Base-by-base conservation (phyloP, 2,797 vertebrate genomes). In the Hippopotamyrus pictus region DNA sequence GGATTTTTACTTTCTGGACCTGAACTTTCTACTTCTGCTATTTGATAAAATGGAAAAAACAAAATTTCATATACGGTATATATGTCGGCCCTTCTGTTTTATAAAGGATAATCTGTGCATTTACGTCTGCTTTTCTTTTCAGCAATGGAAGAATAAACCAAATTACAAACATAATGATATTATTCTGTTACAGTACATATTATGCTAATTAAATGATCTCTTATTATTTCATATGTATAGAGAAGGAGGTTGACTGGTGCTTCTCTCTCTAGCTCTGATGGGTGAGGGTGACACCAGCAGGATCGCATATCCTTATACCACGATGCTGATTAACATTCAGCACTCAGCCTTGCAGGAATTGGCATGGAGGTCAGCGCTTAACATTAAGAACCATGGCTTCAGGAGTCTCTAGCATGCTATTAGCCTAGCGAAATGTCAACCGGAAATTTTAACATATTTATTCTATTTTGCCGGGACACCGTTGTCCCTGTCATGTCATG, bases 361-460 rank as follows among this genome's bases (percentile, higher is more conserved):
- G 50, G 51, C 50, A 19, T 57, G 85, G 50, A 29, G 85, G 29
- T 57, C 25, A 59, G 12, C 25, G 53, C 50, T 37, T 86, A 57
- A 86, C 29, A 57, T 86, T 86, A 54, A 86, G 51, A 57, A 59
- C 62, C 29, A 37, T 37, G 79, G n/a, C 25, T 29, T 86, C 51
- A n/a, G 22, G 79, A 89, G 46, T 33, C 25, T 44, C 48, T 50
- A 89, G 88, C 48, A 83, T 37, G 14, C 51, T 89, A 57, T 89
- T 89, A 86, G 53, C 85, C 50, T 54, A 86, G 85, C 29, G 53
- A 51, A 86, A 86, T 86, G 53, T 86, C 50, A 86, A 41, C 51
- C 33, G 25, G 41, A 86, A 33, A 86, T 86, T 54, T 86, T 54
- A 86, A 51, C 85, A 86, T 57, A 86, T 86, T 86, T 86, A 86